Conservation (phyloP, 1,140 invertebrate species). For the Trichogramma pretiosum region DNA sequence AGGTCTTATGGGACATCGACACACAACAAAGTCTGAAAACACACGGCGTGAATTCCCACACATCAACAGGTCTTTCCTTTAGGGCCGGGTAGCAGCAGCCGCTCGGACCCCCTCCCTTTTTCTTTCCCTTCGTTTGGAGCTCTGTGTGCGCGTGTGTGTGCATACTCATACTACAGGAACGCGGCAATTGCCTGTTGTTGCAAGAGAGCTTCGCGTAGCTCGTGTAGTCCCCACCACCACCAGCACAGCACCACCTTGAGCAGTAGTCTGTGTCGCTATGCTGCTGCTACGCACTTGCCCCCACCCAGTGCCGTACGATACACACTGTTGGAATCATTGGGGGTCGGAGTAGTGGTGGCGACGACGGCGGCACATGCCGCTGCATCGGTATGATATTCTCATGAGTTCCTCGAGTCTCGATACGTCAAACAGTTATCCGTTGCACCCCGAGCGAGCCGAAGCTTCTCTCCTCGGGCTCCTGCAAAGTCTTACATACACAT, state of each 20-base stretch:
- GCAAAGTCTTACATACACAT: too few species aligned
- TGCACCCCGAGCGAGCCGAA: conserved; percentile 25
- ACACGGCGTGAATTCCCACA: conserved; percentile 42
- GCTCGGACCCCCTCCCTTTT: conserved; percentile 25
- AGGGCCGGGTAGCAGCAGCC: conserved; percentile 19
- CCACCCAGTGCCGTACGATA: too few species aligned
- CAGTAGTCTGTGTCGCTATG: too few species aligned
- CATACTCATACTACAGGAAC: too few species aligned
- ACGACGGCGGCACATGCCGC: background rate
- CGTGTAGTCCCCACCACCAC: conserved; percentile 20
- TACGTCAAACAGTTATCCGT: conserved; percentile 48
- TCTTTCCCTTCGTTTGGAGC: too few species aligned
- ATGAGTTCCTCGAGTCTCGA: conserved; percentile 43
- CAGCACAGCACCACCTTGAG: too few species aligned
- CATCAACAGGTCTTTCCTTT: conserved; percentile 47
- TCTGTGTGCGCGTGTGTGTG: too few species aligned
- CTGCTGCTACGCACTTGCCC: too few species aligned
- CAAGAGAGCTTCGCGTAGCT: too few species aligned
- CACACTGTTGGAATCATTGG: too few species aligned
- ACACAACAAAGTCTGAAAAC: background rate
- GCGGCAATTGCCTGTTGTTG: too few species aligned
- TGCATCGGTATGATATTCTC: conserved; percentile 45
- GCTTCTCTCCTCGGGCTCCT: background rate
- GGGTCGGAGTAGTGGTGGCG: too few species aligned
- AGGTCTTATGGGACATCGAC: background rate